Evolutionary conservation across 2,113 vertebrate species (phyloP), one percentile per base, ranked within the genome.

Genomic region (Nothoprocta perdicaria): DNA sequence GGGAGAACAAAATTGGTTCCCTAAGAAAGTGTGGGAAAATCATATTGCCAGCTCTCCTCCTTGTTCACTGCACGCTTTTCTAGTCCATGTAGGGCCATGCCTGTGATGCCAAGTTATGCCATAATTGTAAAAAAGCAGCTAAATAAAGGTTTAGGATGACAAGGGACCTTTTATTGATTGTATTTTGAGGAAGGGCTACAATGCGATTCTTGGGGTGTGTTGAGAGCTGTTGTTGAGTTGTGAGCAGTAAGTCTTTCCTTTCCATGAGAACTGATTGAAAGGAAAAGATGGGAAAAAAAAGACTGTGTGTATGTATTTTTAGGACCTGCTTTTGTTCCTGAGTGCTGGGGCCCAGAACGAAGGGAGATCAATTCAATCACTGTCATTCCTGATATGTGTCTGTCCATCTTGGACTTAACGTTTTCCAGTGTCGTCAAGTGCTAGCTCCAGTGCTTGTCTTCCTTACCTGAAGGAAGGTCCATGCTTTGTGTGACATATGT

Each of bases 51-150:
- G 40, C 77, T 89, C 0, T 0, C 57, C 77, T 86, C 88, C 40
- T 45, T 2, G 24, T 23, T 86, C 0, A 0, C 83, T 75, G 65
- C 5, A 2, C 0, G 0, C 88, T 92, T 61, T 90, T 72, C 74
- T 69, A 86, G 50, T 92, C 93, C 90, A 76, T 95, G 92, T 90
- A 94, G 75, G 95, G 92, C 90, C 78, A 76, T 93, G 79, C 75
- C 82, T 77, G 77, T 0, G 1, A 10, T 68, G 73, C 92, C 94
- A 94, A 95, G 78, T 83, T 84, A 71, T 87, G 84, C 3, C 1
- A 77, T 60, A 92, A 84, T 55, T 89, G 84, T 80, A 86, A 85
- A 74, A 23, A 89, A 0, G 1, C 72, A 77, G 89, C 89, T 93
- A 93, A 94, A 96, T 92, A 89, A 91, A 94, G 50, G 78, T 46